These are phyloP conservation scores for Lepus timidus DNA, from an alignment of 2,113 vertebrate species.

Conservation along the genomic window DNA sequence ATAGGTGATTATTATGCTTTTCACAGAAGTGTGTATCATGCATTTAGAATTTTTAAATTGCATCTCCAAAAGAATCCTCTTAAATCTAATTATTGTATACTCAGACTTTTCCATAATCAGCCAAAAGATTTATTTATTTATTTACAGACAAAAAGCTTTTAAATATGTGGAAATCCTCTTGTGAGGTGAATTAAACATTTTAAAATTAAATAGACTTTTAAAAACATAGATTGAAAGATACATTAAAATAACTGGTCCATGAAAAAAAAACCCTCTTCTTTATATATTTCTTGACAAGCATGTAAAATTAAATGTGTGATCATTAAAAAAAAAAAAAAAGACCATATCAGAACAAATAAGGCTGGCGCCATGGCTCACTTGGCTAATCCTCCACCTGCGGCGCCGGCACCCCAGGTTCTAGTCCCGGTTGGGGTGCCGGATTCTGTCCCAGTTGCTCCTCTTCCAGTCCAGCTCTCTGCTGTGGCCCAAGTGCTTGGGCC, in stretches of 20 bases:
- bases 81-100: conserved; percentile 83
- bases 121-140: conserved; percentile 73
- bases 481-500: too few relatives aligned
- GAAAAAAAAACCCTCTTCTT: background rate
- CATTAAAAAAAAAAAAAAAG: background rate
- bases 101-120: conserved; percentile 78
- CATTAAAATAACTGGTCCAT: conserved; percentile 50
- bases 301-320: background rate
- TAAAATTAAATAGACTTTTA: conserved; percentile 56
- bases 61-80: conserved; percentile 81
- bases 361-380: too few relatives aligned
- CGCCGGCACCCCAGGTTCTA: too few relatives aligned
- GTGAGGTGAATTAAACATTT: conserved; percentile 68
- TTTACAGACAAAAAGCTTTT: conserved; percentile 73
- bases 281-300: conserved; percentile 7
- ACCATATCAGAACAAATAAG: too few relatives aligned
- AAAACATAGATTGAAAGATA: conserved; percentile 8
- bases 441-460: too few relatives aligned
- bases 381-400: too few relatives aligned
- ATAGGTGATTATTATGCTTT: conserved; percentile 85
- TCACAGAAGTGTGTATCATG: conserved; percentile 82
- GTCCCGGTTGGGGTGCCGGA: too few relatives aligned
- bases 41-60: conserved; percentile 83
- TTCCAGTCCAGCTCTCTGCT: too few relatives aligned
- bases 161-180: conserved; percentile 73